phyloP scores from a whole-genome alignment of 2,888 invertebrate species.

The Vesta saturnalis region DNA sequence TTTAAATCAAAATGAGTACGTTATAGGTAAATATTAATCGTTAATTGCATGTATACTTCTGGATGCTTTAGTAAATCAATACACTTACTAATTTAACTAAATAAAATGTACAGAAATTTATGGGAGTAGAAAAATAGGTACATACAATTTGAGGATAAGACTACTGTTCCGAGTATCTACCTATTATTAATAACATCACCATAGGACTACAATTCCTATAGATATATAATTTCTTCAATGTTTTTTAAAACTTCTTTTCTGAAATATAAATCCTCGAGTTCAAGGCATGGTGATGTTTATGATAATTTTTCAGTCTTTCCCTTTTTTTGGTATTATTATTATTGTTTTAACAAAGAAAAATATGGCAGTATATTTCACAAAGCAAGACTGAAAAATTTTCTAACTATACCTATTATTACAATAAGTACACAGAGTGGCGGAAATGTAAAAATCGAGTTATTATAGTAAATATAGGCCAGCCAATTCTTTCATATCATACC shows the following conservation, averaged over 20 bases:
- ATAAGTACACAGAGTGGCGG: constrained; percentile 35
- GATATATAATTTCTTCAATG: not conserved
- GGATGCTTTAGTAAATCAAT: constrained; percentile 8
- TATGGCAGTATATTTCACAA: constrained; percentile 9
- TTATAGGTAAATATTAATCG: not conserved
- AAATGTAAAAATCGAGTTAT: constrained; percentile 5
- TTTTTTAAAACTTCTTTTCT: not conserved
- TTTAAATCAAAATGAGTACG: not conserved
- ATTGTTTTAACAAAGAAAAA: not conserved
- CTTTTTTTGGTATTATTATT: not conserved
- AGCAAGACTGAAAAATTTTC: constrained; percentile 13
- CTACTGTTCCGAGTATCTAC: constrained; percentile 13
- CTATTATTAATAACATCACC: constrained; percentile 20
- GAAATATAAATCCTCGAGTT: not conserved
- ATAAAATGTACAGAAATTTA: constrained; percentile 8
- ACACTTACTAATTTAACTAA: constrained; percentile 8
- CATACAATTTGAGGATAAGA: constrained; percentile 32
- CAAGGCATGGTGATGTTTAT: not conserved
- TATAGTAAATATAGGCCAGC: not conserved
- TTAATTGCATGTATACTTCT: not conserved
- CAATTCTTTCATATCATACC: not conserved
- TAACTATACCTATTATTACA: constrained; percentile 32
- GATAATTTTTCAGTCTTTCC: constrained; percentile 9
- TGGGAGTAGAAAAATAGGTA: constrained; percentile 40
- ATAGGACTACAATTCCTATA: not conserved